Base-by-base conservation (phyloP, 2,888 invertebrate species). In the Heliconius charithonia region DNA sequence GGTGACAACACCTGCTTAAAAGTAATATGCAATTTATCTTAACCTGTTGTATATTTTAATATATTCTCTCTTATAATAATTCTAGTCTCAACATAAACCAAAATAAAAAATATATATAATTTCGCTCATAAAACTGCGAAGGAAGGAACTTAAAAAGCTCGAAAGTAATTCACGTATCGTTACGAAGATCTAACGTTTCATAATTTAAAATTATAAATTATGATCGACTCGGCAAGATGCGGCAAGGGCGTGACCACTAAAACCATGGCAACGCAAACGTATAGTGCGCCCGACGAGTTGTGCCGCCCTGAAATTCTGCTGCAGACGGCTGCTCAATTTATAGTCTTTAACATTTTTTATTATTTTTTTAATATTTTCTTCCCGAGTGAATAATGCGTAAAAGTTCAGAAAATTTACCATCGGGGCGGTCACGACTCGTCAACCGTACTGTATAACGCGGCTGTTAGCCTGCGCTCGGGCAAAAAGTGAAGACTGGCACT, bases 211-310 rank as follows among this genome's bases (percentile, higher is more conserved):
- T 73, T 56, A 77, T 56, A 70, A 63, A 78, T 69, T 74, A 74
- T 45, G 73, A 66, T 51, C 76, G 69, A 75, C 67, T 79, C 73
- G 71, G 51, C 71, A 80, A 71, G 74, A 74, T 76, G 78, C 72
- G 71, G 74, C 45, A 65, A 71, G 79, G 82, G 82, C 79, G 81
- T 79, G 82, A 70, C 81, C 56, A 62, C 78, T 81, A 73, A 81
- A 80, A 80, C 80, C 67, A 77, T 67, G 63, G 27, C 27, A 63
- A 62, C 62, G 78, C 80, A 82, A 81, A 82, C 83, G 81, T 85
- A 87, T 87, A 86, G 87, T 83, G 86, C 86, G 88, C 87, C 86
- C 87, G 85, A n/a, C 3, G 59, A 59, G n/a, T n/a, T n/a, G 9
- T n/a, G 59, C n/a, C 56, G 7, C 56, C 19, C 22, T 22, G 51